phyloP scores from a whole-genome alignment of 2,888 invertebrate species.

The Phaonia tiefii region DNA sequence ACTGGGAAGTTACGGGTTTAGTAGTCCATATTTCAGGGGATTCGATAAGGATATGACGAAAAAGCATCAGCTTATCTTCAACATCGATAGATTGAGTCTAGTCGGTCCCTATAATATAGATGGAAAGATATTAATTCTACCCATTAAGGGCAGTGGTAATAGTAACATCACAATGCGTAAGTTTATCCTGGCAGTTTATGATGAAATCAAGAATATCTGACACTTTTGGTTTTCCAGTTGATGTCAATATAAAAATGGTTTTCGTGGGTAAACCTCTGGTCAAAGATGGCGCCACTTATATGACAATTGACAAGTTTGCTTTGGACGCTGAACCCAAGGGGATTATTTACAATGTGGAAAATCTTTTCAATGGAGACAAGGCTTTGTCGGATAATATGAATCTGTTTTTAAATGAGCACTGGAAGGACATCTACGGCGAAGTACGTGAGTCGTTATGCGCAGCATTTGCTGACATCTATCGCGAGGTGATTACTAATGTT shows the following conservation, averaged over 20 bases:
- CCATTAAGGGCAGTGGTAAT: conserved; percentile 75
- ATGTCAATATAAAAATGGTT: conserved; percentile 59
- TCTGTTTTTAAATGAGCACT: conserved; percentile 81
- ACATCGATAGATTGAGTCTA: conserved; percentile 50
- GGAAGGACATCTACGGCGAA: conserved; percentile 72
- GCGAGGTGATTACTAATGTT: conserved; percentile 76
- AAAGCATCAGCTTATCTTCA: conserved; percentile 63
- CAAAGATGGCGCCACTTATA: conserved; percentile 66
- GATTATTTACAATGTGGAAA: conserved; percentile 74
- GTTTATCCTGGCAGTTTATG: no score
- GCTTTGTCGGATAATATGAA: conserved; percentile 81
- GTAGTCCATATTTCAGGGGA: conserved; percentile 63
- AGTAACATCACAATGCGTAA: conserved; percentile 71
- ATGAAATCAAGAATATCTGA: no score
- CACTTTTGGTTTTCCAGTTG: conserved; percentile 52
- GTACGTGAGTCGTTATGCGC: conserved; percentile 64
- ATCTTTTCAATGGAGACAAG: conserved; percentile 81
- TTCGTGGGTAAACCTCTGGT: conserved; percentile 62
- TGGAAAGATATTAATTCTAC: conserved; percentile 76
- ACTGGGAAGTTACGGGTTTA: neutral
- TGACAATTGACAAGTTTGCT: conserved; percentile 65
- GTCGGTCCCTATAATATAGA: conserved; percentile 73
- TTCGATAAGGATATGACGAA: conserved; percentile 69
- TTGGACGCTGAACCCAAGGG: conserved; percentile 57
- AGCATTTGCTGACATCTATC: conserved; percentile 76